A percentile compares a stretch with the other conserved stretches of the same genome.
Conservation (phyloP, 2,888 invertebrate species). For the Autographa pulchrina region DNA sequence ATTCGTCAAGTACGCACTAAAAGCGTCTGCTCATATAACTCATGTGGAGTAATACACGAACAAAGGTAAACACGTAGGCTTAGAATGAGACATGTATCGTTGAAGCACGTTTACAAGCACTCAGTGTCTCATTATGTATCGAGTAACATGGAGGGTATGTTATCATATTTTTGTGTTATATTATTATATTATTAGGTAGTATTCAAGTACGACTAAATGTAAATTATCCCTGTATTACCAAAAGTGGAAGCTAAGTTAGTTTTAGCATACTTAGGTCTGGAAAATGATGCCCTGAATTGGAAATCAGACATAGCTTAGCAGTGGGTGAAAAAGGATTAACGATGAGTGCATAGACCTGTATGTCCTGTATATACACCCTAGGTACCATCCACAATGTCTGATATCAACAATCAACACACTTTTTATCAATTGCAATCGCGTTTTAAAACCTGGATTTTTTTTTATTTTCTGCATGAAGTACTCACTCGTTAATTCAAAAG, state of each 20-base stretch:
- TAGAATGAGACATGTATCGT: slow-evolving; percentile 32
- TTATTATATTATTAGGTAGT: background rate
- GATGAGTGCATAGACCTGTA: too few relatives aligned
- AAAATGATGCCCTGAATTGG: too few relatives aligned
- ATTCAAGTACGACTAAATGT: background rate
- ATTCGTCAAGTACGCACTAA: background rate
- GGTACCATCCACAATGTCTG: too few relatives aligned
- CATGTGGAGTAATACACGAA: background rate
- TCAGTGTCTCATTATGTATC: slow-evolving; percentile 18
- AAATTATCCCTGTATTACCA: background rate
- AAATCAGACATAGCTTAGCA: too few relatives aligned
- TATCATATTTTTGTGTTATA: background rate
- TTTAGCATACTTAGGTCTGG: too few relatives aligned
- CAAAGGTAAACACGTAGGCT: slow-evolving; percentile 25
- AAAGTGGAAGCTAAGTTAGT: background rate
- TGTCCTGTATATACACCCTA: too few relatives aligned
- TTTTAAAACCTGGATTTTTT: too few relatives aligned
- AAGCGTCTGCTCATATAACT: background rate
- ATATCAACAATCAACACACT: too few relatives aligned
- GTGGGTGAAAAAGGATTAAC: too few relatives aligned
- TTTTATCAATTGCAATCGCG: too few relatives aligned
- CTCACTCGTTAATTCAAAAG: too few relatives aligned
- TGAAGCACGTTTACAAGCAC: slow-evolving; percentile 28
- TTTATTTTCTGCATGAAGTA: too few relatives aligned
- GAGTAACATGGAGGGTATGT: slow-evolving; percentile 13